Percentiles rank a stretch among this genome's conserved stretches.
Conservation (phyloP, 2,797 vertebrate genomes). For the Lithobates sylvaticus region DNA sequence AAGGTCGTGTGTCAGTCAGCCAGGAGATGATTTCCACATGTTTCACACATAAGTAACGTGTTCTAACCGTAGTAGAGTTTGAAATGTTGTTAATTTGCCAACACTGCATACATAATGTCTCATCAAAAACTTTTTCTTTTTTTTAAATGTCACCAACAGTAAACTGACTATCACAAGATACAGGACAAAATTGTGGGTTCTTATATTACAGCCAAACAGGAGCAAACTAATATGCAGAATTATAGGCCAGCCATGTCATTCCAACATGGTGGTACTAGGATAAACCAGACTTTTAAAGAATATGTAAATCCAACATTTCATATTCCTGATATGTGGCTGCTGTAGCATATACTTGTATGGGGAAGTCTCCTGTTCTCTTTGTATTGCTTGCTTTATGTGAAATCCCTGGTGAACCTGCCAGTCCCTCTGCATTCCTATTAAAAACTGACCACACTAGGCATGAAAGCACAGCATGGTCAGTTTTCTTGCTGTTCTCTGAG, state of each 20-base stretch:
- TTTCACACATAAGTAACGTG: not conserved
- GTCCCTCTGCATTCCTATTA: too few relatives aligned
- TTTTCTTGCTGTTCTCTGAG: too few relatives aligned
- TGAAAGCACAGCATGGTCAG: too few relatives aligned
- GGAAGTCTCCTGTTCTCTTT: too few relatives aligned
- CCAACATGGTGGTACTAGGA: too few relatives aligned
- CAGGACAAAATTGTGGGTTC: not conserved
- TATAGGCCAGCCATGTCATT: not conserved
- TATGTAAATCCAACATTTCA: too few relatives aligned
- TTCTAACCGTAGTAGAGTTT: not conserved
- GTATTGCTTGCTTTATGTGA: too few relatives aligned
- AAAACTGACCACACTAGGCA: too few relatives aligned
- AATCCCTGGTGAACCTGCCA: too few relatives aligned
- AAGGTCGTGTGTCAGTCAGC: not conserved
- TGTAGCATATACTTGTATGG: too few relatives aligned
- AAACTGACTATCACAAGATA: not conserved
- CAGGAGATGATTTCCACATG: not conserved
- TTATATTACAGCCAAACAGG: not conserved
- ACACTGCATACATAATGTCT: conserved; percentile 10
- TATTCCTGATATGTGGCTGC: too few relatives aligned
- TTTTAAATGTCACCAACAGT: not conserved
- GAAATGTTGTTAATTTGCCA: conserved; percentile 10
- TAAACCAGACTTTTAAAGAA: too few relatives aligned
- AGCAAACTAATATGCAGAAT: not conserved
- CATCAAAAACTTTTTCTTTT: not conserved